These are phyloP conservation scores for Athripsodes cinereus DNA, from an alignment of 2,888 invertebrate genomes.

Conservation along the genomic window DNA sequence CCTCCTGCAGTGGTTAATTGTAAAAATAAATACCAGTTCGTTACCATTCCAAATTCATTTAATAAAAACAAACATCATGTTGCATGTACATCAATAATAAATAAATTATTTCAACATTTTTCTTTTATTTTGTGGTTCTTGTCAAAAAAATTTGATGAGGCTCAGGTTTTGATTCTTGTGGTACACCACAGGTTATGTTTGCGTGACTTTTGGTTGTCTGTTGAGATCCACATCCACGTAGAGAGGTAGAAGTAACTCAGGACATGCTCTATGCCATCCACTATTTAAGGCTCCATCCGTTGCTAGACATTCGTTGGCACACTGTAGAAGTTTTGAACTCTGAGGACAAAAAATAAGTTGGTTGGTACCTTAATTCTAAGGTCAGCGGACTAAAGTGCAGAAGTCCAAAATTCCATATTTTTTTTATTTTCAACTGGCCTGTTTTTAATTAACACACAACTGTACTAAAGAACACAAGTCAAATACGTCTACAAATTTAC, in stretches of 20 bases:
- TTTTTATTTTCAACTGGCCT: too few species aligned
- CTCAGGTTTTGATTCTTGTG: background rate
- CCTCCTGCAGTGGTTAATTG: too few species aligned
- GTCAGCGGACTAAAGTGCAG: too few species aligned
- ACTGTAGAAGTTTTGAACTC: background rate
- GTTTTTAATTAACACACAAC: too few species aligned
- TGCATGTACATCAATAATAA: background rate
- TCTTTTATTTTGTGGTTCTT: background rate
- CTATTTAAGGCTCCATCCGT: conserved; percentile 17
- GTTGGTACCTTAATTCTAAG: background rate
- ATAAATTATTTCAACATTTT: background rate
- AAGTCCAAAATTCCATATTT: too few species aligned
- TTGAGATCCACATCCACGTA: conserved; percentile 9
- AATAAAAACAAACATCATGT: background rate
- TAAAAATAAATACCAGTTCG: too few species aligned
- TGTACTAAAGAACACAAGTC: too few species aligned
- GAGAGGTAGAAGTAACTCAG: conserved; percentile 20
- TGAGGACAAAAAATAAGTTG: background rate
- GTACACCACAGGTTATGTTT: background rate
- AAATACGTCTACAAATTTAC: too few species aligned
- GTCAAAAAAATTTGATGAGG: background rate
- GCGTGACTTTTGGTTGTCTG: background rate
- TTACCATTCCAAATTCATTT: background rate
- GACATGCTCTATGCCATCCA: conserved; percentile 17
- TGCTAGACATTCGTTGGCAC: conserved; percentile 23